These are phyloP conservation scores for Oncorhynchus gorbuscha DNA, from an alignment of 2,113 vertebrate genomes.

Conservation along the genomic window DNA sequence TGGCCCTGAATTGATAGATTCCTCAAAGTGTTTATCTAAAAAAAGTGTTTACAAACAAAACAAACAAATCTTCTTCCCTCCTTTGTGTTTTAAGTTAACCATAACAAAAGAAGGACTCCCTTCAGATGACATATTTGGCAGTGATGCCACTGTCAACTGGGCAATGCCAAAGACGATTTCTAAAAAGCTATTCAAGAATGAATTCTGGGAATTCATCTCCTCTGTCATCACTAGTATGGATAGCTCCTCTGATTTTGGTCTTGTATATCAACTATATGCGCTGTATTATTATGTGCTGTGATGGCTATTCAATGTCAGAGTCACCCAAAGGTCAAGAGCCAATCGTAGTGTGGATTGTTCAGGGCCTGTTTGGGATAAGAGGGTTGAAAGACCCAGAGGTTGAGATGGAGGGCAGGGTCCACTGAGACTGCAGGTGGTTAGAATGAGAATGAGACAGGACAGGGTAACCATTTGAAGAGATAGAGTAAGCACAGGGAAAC, in stretches of 20 bases:
- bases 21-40: constrained; percentile 34
- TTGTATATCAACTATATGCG: constrained; percentile 49
- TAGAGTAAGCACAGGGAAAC: no score
- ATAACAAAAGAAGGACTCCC: constrained; percentile 6
- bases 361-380: constrained; percentile 26
- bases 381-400: constrained; percentile 20
- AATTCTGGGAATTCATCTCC: constrained; percentile 26
- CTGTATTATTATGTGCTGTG: constrained; percentile 34
- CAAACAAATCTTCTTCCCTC: background rate
- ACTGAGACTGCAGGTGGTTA: background rate
- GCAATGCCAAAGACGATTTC: background rate
- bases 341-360: constrained; percentile 35
- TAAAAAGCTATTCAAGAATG: background rate
- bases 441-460: constrained; percentile 1
- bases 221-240: constrained; percentile 20
- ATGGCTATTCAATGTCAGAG: constrained; percentile 37
- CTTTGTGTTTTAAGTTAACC: constrained; percentile 11
- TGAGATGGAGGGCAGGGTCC: constrained; percentile 13
- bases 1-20: background rate
- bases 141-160: background rate
- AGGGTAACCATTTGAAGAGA: no score
- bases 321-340: constrained; percentile 48
- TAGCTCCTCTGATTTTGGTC: constrained; percentile 26
- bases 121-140: constrained; percentile 7
- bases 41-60: constrained; percentile 43